These are phyloP conservation scores for Capra hircus DNA, from an alignment of 2,113 vertebrate genomes.

Conservation along the genomic window DNA sequence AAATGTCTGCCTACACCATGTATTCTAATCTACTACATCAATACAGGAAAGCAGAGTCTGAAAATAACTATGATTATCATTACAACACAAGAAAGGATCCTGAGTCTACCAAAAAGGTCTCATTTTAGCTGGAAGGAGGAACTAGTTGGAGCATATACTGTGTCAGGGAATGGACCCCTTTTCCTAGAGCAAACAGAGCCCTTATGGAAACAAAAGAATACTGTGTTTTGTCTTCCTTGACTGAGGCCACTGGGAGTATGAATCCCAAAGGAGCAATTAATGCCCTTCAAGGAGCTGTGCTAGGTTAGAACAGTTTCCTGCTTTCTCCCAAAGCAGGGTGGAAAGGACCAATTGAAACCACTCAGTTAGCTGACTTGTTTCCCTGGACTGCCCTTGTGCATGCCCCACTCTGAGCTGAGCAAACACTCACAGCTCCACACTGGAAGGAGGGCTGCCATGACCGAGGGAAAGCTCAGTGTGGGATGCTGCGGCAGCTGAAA, in stretches of 20 bases:
- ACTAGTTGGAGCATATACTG: not conserved
- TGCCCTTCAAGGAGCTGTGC: not conserved
- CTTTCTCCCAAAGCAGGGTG: not conserved
- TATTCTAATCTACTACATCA: not conserved
- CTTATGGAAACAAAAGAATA: not conserved
- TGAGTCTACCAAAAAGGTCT: not conserved
- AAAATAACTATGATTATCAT: not conserved
- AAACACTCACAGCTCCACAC: not conserved
- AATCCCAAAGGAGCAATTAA: not conserved
- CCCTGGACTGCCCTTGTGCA: not conserved
- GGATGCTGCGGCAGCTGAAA: not conserved
- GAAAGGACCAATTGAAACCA: not conserved
- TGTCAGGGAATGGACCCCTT: not conserved
- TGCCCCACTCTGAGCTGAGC: not conserved
- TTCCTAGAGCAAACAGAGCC: not conserved
- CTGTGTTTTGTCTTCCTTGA: not conserved
- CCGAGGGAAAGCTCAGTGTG: accelerated
- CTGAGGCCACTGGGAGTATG: not conserved
- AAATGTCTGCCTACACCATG: not conserved
- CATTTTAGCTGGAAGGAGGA: not conserved
- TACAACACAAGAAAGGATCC: not conserved
- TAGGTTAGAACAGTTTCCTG: not conserved
- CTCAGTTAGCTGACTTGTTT: not conserved
- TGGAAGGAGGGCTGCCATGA: not conserved
- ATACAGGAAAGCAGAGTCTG: not conserved